Evolutionary conservation across 2,888 invertebrate species (phyloP), one percentile per base, ranked within the genome.

Genomic region (Phania funesta): DNA sequence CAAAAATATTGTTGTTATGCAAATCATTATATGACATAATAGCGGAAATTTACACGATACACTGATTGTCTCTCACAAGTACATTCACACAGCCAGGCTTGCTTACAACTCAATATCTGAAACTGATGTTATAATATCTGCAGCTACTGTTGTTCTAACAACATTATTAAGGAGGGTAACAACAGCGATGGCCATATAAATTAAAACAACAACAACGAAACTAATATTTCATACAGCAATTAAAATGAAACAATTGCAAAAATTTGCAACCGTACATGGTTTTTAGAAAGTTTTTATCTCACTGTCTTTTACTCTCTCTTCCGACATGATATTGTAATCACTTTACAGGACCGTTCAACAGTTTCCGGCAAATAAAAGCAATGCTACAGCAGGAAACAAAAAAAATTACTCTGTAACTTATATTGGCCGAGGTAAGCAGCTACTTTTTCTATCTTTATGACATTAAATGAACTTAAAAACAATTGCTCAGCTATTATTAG

Each of bases 1-100:
- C 35, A 62, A 68, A 82, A 82, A 82, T 78, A 82, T 82, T 65
- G 68, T 70, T 64, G 52, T 20, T 46, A 78, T 78, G 78, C 82
- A 82, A 82, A 82, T 82, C 82, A 82, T 78, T 74, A 41, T 58
- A 78, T 82, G 82, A 82, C 82, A 82, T 78, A 78, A 82, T 78
- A 82, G 70, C 74, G 82, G 82, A 82, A 82, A 82, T 78, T 82
- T 82, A 78, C 78, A 82, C 74, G 78, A 78, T 78, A 82, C 74
- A 78, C 50, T 78, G 74, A 77, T 29, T 56, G 26, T 2, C 44
- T 24, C 9, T 16, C 44, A n/a, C 3, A 35, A 6, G 6, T 22
- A 32, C 6, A 54, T 18, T 20, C 8, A 41, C 4, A 54, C 4
- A 26, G n/a, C 4, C 35, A 35, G 35, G 2, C 35, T 2, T 54